phyloP scores from a whole-genome alignment of 2,113 vertebrate genomes.

The Phalacrocorax aristotelis region DNA sequence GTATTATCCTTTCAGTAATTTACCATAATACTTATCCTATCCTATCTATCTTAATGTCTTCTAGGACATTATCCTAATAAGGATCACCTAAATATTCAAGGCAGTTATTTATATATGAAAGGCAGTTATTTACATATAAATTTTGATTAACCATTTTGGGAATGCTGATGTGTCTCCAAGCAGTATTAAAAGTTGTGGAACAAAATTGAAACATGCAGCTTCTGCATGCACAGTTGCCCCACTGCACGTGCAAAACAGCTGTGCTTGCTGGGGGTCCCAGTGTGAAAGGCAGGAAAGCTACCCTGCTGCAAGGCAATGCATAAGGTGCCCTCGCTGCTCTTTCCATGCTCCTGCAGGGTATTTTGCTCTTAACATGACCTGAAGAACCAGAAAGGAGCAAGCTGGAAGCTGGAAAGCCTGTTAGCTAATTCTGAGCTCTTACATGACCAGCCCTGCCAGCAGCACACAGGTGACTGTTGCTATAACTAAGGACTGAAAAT shows the following conservation, averaged over 20 bases:
- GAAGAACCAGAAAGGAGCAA: not conserved
- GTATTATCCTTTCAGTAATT: not conserved
- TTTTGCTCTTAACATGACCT: not conserved
- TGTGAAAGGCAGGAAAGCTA: not conserved
- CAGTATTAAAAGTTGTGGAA: not conserved
- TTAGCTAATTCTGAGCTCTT: not conserved
- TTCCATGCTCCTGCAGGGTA: not conserved
- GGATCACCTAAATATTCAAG: not conserved
- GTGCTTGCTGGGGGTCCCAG: accelerated
- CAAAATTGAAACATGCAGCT: not conserved
- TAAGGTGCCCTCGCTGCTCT: not conserved
- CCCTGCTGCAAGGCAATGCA: not conserved
- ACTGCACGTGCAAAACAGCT: accelerated
- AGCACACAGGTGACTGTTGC: not conserved
- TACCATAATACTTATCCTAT: not conserved
- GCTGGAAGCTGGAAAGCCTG: not conserved
- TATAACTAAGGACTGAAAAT: not conserved
- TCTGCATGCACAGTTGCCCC: not conserved
- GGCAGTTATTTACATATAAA: not conserved
- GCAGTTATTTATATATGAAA: not conserved
- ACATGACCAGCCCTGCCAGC: not conserved
- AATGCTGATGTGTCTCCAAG: not conserved
- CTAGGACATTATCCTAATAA: not conserved
- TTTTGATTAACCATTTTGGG: not conserved
- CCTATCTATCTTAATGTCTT: not conserved